A percentile compares a stretch with the other conserved stretches of the same genome.
Conservation (phyloP, 2,113 vertebrate species). For the Burhinus bistriatus region DNA sequence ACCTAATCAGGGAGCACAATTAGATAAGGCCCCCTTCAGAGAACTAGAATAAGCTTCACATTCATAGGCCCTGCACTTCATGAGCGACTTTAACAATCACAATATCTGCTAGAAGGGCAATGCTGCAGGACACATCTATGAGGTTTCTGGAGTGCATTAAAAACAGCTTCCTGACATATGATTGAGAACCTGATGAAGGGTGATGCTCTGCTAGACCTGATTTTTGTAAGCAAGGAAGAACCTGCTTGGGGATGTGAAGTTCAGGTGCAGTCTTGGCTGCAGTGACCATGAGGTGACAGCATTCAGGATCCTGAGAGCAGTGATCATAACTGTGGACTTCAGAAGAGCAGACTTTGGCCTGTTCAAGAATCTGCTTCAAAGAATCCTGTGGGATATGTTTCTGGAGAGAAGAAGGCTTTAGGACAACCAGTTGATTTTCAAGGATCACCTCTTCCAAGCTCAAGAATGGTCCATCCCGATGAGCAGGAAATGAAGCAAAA, state of each 20-base stretch:
- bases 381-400: neutral
- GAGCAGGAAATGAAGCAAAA: neutral
- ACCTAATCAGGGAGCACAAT: neutral
- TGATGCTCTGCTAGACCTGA: neutral
- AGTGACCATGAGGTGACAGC: neutral
- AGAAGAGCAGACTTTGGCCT: neutral
- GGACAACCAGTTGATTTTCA: neutral
- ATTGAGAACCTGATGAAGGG: neutral
- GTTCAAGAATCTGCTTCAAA: neutral
- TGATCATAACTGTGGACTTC: neutral
- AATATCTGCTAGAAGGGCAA: fast-evolving
- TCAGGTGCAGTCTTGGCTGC: neutral
- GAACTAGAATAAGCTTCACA: neutral
- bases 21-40: neutral
- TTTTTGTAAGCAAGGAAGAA: neutral
- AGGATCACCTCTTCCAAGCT: neutral
- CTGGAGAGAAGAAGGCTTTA: neutral
- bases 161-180: neutral
- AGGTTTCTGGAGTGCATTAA: neutral
- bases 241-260: neutral
- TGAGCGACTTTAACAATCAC: neutral
- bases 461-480: neutral
- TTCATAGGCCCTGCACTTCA: neutral
- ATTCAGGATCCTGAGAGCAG: neutral
- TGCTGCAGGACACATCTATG: neutral